These are phyloP conservation scores for Sebastes minor DNA, from an alignment of 2,797 vertebrate species.

Conservation along the genomic window DNA sequence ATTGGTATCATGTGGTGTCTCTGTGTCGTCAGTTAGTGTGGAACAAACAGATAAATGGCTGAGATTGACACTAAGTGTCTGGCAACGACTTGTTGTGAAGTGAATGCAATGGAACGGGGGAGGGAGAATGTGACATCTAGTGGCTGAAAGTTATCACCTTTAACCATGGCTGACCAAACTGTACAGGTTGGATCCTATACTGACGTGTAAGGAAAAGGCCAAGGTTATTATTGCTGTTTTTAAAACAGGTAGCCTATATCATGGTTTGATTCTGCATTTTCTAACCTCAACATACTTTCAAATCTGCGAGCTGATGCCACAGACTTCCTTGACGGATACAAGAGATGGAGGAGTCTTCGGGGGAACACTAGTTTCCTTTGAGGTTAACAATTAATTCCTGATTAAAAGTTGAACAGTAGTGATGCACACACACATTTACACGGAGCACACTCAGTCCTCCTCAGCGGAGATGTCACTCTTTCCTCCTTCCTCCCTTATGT, in stretches of 20 bases:
- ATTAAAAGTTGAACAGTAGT: slow-evolving; percentile 45
- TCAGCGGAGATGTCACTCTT: slow-evolving; percentile 25
- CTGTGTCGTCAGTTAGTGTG: too few relatives aligned
- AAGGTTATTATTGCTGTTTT: background rate
- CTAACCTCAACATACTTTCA: background rate
- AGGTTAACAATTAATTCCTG: slow-evolving; percentile 50
- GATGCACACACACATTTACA: background rate
- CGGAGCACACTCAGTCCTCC: background rate
- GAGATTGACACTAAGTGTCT: too few relatives aligned
- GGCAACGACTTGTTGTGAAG: too few relatives aligned
- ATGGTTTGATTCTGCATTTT: background rate
- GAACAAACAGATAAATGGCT: too few relatives aligned
- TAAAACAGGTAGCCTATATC: background rate
- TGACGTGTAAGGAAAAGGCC: background rate
- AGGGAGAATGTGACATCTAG: too few relatives aligned
- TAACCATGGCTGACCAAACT: background rate
- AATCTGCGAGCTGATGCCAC: background rate
- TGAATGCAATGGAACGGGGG: too few relatives aligned
- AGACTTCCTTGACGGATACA: background rate
- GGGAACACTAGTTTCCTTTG: slow-evolving; percentile 27
- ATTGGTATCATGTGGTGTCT: too few relatives aligned
- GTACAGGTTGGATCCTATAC: background rate
- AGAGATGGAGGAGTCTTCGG: background rate
- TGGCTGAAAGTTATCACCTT: background rate
- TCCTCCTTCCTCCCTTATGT: slow-evolving; percentile 39